Conservation (phyloP, 1,140 invertebrate genomes). For the Caerostris extrusa region DNA sequence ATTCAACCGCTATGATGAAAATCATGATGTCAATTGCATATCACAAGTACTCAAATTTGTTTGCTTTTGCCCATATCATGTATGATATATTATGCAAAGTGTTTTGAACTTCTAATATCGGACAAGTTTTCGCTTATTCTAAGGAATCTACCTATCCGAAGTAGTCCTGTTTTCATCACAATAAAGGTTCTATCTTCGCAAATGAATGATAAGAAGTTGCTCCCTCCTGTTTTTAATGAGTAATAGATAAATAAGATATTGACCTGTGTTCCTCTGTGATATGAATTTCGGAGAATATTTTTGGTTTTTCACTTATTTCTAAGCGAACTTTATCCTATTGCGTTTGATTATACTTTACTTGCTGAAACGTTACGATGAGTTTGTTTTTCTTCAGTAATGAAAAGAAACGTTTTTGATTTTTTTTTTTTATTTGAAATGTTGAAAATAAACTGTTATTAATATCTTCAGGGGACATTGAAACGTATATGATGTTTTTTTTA, state of each 20-base stretch:
- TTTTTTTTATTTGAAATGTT: too few relatives aligned
- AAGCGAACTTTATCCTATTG: background rate
- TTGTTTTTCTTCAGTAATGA: too few relatives aligned
- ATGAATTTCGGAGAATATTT: background rate
- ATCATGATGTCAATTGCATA: too few relatives aligned
- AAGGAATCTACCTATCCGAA: background rate
- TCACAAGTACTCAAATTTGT: too few relatives aligned
- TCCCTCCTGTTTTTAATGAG: background rate
- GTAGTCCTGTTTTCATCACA: background rate
- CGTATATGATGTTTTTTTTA: too few relatives aligned
- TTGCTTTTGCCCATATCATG: too few relatives aligned
- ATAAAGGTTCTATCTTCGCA: background rate
- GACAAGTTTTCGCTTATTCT: background rate
- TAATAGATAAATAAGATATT: background rate
- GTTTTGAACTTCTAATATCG: background rate
- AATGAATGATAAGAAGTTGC: background rate
- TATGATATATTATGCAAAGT: background rate
- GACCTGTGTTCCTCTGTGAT: background rate
- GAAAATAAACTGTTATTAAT: too few relatives aligned
- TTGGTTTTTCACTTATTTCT: background rate
- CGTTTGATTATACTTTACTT: background rate
- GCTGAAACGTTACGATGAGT: background rate
- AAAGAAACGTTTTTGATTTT: too few relatives aligned
- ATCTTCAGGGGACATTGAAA: too few relatives aligned
- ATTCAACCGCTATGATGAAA: too few relatives aligned